Evolutionary conservation across 2,797 vertebrate genomes (phyloP).

Genomic region (Acrocephalus scirpaceus): DNA sequence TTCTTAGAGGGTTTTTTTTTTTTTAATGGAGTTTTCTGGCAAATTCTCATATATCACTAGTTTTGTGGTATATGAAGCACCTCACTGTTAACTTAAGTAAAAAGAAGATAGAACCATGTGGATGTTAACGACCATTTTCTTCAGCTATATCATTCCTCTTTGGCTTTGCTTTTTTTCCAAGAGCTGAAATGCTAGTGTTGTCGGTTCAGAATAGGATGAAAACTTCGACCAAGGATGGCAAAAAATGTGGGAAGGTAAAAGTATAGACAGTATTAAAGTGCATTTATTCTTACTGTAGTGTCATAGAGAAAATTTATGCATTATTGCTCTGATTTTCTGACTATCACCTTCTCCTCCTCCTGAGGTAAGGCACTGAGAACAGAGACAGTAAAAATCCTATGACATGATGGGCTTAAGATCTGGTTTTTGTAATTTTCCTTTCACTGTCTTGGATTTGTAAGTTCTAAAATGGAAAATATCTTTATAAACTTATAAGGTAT

Average conservation of each 20-base stretch:
- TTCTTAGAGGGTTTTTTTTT: conserved; percentile 29
- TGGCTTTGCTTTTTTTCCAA: background rate
- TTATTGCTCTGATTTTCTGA: conserved; percentile 13
- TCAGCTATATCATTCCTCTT: background rate
- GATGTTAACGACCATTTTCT: conserved; percentile 32
- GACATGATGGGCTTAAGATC: background rate
- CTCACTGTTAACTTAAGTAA: conserved; percentile 58
- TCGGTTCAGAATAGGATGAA: background rate
- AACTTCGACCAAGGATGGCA: background rate
- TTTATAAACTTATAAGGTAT: background rate
- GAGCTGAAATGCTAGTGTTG: background rate
- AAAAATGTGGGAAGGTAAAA: background rate
- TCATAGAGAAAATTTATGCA: background rate
- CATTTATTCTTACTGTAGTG: background rate
- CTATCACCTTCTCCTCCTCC: background rate
- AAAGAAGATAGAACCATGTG: background rate
- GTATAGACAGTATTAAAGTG: background rate
- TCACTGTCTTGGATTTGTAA: background rate
- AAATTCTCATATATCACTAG: conserved; percentile 30
- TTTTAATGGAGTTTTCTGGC: conserved; percentile 36
- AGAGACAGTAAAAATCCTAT: background rate
- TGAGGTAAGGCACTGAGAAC: background rate
- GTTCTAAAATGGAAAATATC: background rate
- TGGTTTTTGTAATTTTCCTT: background rate
- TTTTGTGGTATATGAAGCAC: conserved; percentile 21